A percentile compares a stretch with the other conserved stretches of the same genome.
These are phyloP conservation scores for Hyphantria cunea DNA, from an alignment of 1,140 invertebrate genomes.

Conservation along the genomic window DNA sequence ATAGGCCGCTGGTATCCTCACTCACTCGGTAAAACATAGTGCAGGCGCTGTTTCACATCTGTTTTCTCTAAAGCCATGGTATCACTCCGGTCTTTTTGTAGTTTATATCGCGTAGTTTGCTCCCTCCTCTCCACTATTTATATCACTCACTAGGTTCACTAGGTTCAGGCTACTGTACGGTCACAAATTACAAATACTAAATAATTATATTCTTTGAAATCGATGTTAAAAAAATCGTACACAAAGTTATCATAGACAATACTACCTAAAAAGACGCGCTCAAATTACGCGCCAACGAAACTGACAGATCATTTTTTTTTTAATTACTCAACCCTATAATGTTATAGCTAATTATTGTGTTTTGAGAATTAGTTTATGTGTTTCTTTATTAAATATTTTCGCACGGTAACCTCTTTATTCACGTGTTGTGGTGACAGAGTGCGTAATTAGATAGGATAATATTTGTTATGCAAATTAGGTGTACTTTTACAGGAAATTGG, in stretches of 20 bases:
- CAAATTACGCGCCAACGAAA: slow-evolving; percentile 33
- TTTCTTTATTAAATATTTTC: slow-evolving; percentile 46
- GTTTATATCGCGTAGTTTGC: too few relatives aligned
- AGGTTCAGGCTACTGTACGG: too few relatives aligned
- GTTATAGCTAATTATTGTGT: slow-evolving; percentile 52
- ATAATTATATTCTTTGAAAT: too few relatives aligned
- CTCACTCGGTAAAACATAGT: too few relatives aligned
- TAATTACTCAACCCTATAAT: slow-evolving; percentile 6
- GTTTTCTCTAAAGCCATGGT: too few relatives aligned
- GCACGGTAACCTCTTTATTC: slow-evolving; percentile 45
- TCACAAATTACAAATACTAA: too few relatives aligned
- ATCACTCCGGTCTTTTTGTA: too few relatives aligned
- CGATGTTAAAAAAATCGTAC: too few relatives aligned
- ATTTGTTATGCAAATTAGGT: slow-evolving; percentile 38
- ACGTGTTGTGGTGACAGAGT: slow-evolving; percentile 42
- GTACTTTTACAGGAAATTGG: slow-evolving; percentile 2
- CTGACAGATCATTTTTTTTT: slow-evolving; percentile 22
- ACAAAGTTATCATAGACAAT: slow-evolving; percentile 18
- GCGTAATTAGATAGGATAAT: slow-evolving; percentile 43
- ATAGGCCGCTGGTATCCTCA: too few relatives aligned
- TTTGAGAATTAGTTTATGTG: slow-evolving; percentile 17
- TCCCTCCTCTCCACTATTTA: too few relatives aligned
- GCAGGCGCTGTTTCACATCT: too few relatives aligned
- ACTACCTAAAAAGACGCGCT: slow-evolving; percentile 10
- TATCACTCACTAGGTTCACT: too few relatives aligned